Conservation (phyloP, 2,888 invertebrate genomes). For the Cryptocephalus primarius region DNA sequence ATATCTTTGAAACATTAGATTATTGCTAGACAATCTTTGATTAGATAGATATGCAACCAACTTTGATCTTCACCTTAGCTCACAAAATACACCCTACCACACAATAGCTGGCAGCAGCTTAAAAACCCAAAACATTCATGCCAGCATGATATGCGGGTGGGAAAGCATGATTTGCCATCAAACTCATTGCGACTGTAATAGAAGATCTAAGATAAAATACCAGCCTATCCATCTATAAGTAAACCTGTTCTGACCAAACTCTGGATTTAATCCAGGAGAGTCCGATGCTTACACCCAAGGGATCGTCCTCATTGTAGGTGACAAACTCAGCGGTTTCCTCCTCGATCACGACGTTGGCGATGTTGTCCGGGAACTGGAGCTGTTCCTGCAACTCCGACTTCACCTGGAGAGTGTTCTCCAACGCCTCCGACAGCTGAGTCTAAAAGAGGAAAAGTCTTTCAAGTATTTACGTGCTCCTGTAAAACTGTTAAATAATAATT, state of each 20-base stretch:
- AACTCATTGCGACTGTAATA: no score
- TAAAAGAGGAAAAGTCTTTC: conserved; percentile 10
- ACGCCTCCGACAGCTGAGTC: conserved; percentile 26
- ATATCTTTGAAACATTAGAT: no score
- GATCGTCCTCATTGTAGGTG: conserved; percentile 17
- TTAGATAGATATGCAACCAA: no score
- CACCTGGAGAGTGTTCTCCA: conserved; percentile 14
- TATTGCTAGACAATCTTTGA: no score
- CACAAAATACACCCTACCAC: no score
- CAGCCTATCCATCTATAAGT: no score
- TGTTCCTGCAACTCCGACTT: conserved; percentile 31
- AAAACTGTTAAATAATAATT: not conserved
- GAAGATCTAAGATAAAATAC: no score
- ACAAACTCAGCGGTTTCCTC: conserved; percentile 28
- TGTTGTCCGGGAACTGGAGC: conserved; percentile 26
- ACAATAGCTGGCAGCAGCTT: no score
- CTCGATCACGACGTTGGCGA: conserved; percentile 25
- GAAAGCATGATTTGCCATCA: no score
- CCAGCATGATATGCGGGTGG: no score
- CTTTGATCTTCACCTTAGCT: no score
- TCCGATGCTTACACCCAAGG: not conserved
- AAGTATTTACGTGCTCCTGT: conserved; percentile 1
- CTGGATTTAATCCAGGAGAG: not conserved
- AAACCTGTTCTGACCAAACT: not conserved
- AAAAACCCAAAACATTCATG: no score